phyloP scores from a whole-genome alignment of 2,797 vertebrate species.

The Pseudochirops corinnae region DNA sequence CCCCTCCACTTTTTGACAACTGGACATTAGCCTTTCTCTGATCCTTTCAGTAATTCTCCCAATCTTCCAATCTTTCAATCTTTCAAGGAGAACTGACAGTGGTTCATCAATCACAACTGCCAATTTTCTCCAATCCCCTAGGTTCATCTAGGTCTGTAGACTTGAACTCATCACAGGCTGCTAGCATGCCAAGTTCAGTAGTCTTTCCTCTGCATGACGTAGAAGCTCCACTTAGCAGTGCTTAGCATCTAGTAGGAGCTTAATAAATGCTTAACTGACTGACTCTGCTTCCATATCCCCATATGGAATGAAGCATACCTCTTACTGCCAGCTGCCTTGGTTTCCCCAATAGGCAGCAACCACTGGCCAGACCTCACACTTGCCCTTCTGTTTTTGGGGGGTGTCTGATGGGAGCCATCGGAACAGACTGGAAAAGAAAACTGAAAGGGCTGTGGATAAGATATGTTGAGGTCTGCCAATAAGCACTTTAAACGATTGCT shows the following conservation, averaged over 20 bases:
- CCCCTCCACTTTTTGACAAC: not conserved
- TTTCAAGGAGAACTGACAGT: not conserved
- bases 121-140: not conserved
- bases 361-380: not conserved
- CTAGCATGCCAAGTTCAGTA: not conserved
- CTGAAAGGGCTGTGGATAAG: not conserved
- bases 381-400: not conserved
- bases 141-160: not conserved
- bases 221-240: not conserved
- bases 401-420: not conserved
- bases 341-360: not conserved
- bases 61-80: not conserved
- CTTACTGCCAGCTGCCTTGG: not conserved
- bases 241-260: not conserved
- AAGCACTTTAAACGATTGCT: not conserved
- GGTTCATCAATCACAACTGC: not conserved
- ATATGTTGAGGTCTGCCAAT: rapidly evolving
- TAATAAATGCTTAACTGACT: not conserved
- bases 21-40: not conserved
- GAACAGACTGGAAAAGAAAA: not conserved
- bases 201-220: not conserved
- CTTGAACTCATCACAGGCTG: not conserved
- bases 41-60: not conserved
- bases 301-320: not conserved
- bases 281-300: not conserved